These are phyloP conservation scores for Endotricha flammealis DNA, from an alignment of 2,888 invertebrate genomes.

Conservation along the genomic window DNA sequence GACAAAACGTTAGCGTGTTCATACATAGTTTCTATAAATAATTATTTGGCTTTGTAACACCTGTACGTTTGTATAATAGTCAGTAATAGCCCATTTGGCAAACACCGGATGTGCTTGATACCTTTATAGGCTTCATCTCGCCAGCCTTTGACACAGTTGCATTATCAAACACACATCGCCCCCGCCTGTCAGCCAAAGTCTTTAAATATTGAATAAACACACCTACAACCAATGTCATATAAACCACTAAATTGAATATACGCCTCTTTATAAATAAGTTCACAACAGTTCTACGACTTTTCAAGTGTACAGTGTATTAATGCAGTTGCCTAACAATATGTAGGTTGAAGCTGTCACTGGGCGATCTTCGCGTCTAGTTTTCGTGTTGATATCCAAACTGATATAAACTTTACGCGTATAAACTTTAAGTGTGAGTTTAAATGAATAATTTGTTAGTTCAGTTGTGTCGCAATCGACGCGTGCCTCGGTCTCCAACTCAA, in stretches of 20 bases:
- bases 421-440: conserved; percentile 22
- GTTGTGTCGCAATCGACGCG: conserved; percentile 63
- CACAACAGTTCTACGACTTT: conserved; percentile 16
- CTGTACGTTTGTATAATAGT: too few species aligned
- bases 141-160: conserved; percentile 57
- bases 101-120: conserved; percentile 42
- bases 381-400: conserved; percentile 14
- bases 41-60: too few species aligned
- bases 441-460: conserved; percentile 31
- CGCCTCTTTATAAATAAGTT: conserved; percentile 7
- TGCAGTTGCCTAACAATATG: conserved; percentile 64
- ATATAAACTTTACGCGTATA: conserved; percentile 27
- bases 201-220: conserved; percentile 60
- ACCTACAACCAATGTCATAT: conserved; percentile 54
- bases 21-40: too few species aligned
- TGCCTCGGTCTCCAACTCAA: conserved; percentile 43
- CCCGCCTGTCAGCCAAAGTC: conserved; percentile 44
- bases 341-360: conserved; percentile 52
- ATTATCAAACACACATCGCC: conserved; percentile 48
- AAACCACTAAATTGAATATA: conserved; percentile 27
- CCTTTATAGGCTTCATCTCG: conserved; percentile 31
- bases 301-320: conserved; percentile 34
- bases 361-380: conserved; percentile 47
- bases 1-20: too few species aligned
- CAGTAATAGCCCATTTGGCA: conserved; percentile 34